Evolutionary conservation across 2,797 vertebrate genomes (phyloP), one percentile per base, ranked within the genome.

Genomic region (Sphenodon punctatus): DNA sequence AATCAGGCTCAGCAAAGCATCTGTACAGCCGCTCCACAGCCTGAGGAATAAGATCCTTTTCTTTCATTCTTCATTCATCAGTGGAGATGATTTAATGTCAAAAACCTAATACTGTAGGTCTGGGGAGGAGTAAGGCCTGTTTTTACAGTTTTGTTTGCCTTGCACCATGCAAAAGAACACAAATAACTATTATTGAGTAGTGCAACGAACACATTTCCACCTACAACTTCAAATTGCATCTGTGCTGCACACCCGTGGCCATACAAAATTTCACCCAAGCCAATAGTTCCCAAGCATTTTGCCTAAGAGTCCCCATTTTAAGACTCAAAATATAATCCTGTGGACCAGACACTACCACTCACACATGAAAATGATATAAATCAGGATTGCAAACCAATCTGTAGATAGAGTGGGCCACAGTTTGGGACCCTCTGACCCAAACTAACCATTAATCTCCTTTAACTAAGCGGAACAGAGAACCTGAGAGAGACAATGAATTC

Each of bases 61-160:
- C 49, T 27, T 53, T 53, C 49, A 53, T n/a, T 5, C 45, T 20
- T 45, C 46, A 22, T 23, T 15, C 25, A 48, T n/a, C 0, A 0
- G n/a, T 0, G 0, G 15, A 15, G 7, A 4, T 30, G 16, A 25
- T 19, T 13, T n/a, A 34, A n/a, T 27, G 58, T 23, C 23, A 56
- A 27, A 61, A 69, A 6, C 8, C 5, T 30, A 22, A 43, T 12
- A 1, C 0, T 53, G 7, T 61, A 17, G 73, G 3, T n/a, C 4
- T 23, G 22, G 27, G 17, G 8, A 25, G 8, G 6, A 46, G 27
- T 25, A 30, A 13, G 43, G 19, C 46, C 4, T 22, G 46, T 46
- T 23, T 12, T 23, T n/a, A 23, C 10, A 23, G 23, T 23, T 46
- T 11, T 10, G 22, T 25, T 46, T 45, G 30, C 53, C 15, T 48